Evolutionary conservation across 2,113 vertebrate species (phyloP).

Genomic region (Circaetus gallicus): DNA sequence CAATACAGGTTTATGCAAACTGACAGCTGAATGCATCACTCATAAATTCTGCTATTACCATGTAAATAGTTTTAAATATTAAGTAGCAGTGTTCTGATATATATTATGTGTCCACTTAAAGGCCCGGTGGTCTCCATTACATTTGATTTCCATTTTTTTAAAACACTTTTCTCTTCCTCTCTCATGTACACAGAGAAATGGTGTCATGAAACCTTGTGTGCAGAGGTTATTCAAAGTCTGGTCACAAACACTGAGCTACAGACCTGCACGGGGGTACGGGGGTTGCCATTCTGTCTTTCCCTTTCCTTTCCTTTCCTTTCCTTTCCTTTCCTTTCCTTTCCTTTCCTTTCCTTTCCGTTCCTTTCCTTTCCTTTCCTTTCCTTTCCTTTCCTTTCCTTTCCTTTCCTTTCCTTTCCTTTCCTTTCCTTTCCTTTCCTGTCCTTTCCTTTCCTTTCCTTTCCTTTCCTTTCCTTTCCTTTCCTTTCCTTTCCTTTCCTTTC

Average conservation of each 20-base stretch:
- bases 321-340: not conserved
- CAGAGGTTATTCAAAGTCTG: not conserved
- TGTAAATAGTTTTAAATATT: not conserved
- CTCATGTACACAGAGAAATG: not conserved
- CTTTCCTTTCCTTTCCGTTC: not conserved
- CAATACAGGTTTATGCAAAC: not conserved
- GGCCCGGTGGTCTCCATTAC: not conserved
- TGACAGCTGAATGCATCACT: not conserved
- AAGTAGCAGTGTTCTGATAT: not conserved
- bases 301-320: not conserved
- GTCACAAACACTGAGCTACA: not conserved
- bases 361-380: not conserved
- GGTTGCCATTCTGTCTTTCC: not conserved
- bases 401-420: not conserved
- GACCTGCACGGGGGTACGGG: accelerated
- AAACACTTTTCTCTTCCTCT: not conserved
- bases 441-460: not conserved
- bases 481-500: not conserved
- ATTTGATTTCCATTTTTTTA: not conserved
- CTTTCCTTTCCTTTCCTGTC: not conserved
- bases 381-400: not conserved
- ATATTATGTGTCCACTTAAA: not conserved
- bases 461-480: not conserved
- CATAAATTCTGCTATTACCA: not conserved
- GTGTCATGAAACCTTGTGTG: not conserved